phyloP scores from a whole-genome alignment of 1,140 invertebrate genomes.

The Drosophila trapezifrons region DNA sequence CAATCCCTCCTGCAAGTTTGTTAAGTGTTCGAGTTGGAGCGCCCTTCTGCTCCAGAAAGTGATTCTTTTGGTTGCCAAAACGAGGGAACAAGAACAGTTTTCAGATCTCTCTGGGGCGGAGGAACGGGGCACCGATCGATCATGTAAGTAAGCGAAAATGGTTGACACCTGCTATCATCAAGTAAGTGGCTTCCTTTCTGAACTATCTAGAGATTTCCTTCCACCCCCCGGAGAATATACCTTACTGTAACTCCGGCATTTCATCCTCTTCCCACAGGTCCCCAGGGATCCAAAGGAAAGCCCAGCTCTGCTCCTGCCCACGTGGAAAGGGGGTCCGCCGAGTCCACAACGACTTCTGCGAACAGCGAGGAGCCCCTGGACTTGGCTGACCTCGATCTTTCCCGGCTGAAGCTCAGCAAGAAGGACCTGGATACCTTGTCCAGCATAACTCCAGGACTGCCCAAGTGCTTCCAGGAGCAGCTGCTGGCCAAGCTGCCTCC shows the following conservation, averaged over 20 bases:
- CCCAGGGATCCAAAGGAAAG: constrained; percentile 48
- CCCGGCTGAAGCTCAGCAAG: constrained; percentile 87
- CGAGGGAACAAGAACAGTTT: constrained; percentile 53
- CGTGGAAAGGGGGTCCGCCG: constrained; percentile 23
- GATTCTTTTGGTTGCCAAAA: constrained; percentile 78
- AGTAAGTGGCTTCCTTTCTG: constrained; percentile 46
- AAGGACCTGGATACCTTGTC: constrained; percentile 87
- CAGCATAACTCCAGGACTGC: constrained; percentile 87
- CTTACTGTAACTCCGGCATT: background rate
- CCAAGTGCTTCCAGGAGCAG: constrained; percentile 87
- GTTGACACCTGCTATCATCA: constrained; percentile 1
- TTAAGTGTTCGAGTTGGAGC: constrained; percentile 39
- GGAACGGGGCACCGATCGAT: constrained; percentile 3
- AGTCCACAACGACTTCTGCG: background rate
- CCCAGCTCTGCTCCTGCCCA: constrained; percentile 51
- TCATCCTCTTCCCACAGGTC: constrained; percentile 47
- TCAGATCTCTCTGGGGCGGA: constrained; percentile 41
- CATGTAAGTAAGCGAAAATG: constrained; percentile 32
- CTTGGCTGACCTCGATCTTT: constrained; percentile 87
- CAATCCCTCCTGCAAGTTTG: constrained; percentile 48
- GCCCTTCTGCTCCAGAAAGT: constrained; percentile 18
- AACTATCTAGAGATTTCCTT: background rate
- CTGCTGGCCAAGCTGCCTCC: constrained; percentile 87
- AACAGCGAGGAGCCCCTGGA: constrained; percentile 85
- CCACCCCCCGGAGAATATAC: background rate